Conservation (phyloP, 2,113 vertebrate genomes). For the Tetrao urogallus region DNA sequence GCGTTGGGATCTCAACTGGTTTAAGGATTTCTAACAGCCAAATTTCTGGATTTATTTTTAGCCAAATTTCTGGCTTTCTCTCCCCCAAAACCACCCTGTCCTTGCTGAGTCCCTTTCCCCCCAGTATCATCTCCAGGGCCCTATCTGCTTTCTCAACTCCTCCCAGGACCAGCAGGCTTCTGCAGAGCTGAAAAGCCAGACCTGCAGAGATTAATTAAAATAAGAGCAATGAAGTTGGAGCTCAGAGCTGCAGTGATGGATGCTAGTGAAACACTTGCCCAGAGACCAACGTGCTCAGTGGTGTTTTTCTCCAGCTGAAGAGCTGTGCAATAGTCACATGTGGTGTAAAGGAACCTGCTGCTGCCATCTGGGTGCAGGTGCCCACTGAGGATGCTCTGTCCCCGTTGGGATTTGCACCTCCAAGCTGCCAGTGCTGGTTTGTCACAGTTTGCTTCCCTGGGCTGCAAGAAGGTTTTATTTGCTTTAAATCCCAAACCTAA, state of each 20-base stretch:
- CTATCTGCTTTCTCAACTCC: background rate
- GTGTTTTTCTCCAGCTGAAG: background rate
- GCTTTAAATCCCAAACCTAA: slow-evolving; percentile 4
- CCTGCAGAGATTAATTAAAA: slow-evolving; percentile 39
- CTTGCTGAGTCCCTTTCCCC: background rate
- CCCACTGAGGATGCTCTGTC: background rate
- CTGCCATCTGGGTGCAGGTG: background rate
- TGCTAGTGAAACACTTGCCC: background rate
- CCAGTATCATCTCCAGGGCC: rapidly evolving
- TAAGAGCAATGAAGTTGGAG: slow-evolving; percentile 4
- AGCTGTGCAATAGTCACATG: background rate
- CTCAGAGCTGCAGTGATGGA: slow-evolving; percentile 14
- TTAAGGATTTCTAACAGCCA: background rate
- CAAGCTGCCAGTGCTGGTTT: background rate
- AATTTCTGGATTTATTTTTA: background rate
- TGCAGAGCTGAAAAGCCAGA: background rate
- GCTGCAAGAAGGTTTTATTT: background rate
- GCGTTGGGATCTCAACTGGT: background rate
- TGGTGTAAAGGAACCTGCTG: background rate
- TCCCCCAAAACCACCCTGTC: background rate
- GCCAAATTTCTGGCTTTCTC: background rate
- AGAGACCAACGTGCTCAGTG: background rate
- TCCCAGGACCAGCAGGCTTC: background rate
- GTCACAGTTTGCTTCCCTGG: background rate
- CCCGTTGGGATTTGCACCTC: background rate